A percentile compares a stretch with the other conserved stretches of the same genome.
Conservation (phyloP, 2,888 invertebrate species). For the Patella depressa region DNA sequence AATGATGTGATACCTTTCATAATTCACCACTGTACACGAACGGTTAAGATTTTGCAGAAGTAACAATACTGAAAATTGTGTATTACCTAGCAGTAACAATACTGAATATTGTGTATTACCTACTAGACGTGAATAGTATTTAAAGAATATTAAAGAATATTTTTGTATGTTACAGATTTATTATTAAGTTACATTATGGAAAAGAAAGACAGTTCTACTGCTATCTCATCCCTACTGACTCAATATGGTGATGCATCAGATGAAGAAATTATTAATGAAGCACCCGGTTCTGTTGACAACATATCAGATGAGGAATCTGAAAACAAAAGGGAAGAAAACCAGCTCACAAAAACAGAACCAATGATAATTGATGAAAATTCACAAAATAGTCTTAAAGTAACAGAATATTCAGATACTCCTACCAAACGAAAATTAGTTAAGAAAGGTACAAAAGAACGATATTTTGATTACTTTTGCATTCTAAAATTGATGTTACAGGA, state of each 20-base stretch:
- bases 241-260: conserved; percentile 42
- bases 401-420: conserved; percentile 22
- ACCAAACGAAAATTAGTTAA: conserved; percentile 26
- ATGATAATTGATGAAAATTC: conserved; percentile 7
- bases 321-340: conserved; percentile 22
- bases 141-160: too few relatives aligned
- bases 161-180: too few relatives aligned
- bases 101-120: too few relatives aligned
- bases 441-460: conserved; percentile 25
- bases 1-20: too few relatives aligned
- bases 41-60: too few relatives aligned
- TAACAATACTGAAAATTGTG: too few relatives aligned
- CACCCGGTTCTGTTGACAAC: conserved; percentile 44
- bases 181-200: conserved; percentile 20
- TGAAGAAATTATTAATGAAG: conserved; percentile 31
- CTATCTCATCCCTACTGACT: conserved; percentile 52
- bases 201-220: conserved; percentile 51
- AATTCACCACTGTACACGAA: too few relatives aligned
- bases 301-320: conserved; percentile 60
- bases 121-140: too few relatives aligned
- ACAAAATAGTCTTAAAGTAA: conserved; percentile 1
- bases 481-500: background rate
- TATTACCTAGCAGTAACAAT: too few relatives aligned
- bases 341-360: conserved; percentile 5
- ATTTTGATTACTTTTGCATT: background rate